A percentile compares a stretch with the other conserved stretches of the same genome.
Conservation (phyloP, 2,888 invertebrate species). For the Hirtodrosophila trivittata region DNA sequence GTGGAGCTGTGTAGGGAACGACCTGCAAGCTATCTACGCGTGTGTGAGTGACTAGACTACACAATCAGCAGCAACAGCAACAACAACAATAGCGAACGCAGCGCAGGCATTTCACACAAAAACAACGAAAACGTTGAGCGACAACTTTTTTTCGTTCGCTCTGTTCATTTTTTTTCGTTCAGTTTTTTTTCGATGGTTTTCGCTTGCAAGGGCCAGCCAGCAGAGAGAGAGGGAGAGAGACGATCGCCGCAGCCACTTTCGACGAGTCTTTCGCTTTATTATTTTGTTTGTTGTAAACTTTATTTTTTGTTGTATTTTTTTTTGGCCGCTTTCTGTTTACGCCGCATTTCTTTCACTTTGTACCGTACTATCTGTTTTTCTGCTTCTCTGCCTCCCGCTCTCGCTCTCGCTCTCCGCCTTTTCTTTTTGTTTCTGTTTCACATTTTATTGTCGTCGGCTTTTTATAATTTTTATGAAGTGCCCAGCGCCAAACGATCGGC, state of each 20-base stretch:
- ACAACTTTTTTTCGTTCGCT: constrained; percentile 57
- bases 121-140: constrained; percentile 43
- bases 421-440: constrained; percentile 57
- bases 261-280: constrained; percentile 63
- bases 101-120: constrained; percentile 60
- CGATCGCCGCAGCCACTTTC: constrained; percentile 59
- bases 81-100: constrained; percentile 45
- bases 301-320: constrained; percentile 28
- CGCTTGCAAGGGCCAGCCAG: constrained; percentile 41
- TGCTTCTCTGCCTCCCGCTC: constrained; percentile 10
- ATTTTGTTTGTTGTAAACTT: constrained; percentile 28
- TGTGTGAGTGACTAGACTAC: constrained; percentile 64
- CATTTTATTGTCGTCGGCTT: constrained; percentile 49
- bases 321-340: constrained; percentile 73
- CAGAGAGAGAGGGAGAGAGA: constrained; percentile 1
- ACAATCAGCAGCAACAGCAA: constrained; percentile 62
- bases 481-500: constrained; percentile 32
- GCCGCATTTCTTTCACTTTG: constrained; percentile 78
- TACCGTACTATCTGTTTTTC: constrained; percentile 68
- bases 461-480: constrained; percentile 53
- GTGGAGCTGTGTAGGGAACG: constrained; percentile 22
- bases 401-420: constrained; percentile 28
- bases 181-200: constrained; percentile 27
- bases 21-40: constrained; percentile 57
- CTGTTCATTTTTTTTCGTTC: constrained; percentile 25